A percentile compares a stretch with the other conserved stretches of the same genome.
Evolutionary conservation across 1,140 invertebrate species (phyloP).

Genomic region (Cheumatopsyche charites): DNA sequence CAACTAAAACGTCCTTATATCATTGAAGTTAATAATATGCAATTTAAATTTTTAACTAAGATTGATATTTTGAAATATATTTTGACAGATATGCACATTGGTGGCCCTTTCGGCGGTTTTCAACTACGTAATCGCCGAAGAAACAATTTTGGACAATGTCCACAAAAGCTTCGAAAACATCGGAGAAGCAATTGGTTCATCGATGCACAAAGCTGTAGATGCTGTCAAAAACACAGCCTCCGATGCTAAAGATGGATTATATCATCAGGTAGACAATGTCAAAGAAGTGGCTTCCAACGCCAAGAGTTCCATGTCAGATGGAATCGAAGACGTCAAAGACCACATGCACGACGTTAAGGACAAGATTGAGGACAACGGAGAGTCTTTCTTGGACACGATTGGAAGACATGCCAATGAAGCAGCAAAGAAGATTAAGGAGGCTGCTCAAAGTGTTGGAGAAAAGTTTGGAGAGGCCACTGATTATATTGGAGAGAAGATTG

Average conservation of each 20-base stretch:
- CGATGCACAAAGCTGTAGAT: constrained; percentile 35
- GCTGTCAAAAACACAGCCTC: background rate
- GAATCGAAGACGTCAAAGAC: constrained; percentile 34
- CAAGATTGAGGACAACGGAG: constrained; percentile 23
- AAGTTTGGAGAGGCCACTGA: constrained; percentile 41
- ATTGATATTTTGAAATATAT: background rate
- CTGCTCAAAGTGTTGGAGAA: constrained; percentile 36
- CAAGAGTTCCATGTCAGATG: constrained; percentile 31
- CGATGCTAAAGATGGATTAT: background rate
- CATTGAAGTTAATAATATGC: too few relatives aligned
- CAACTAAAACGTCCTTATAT: too few relatives aligned
- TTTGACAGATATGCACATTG: constrained; percentile 22
- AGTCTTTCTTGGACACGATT: constrained; percentile 41
- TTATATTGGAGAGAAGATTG: constrained; percentile 45
- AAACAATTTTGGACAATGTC: constrained; percentile 35
- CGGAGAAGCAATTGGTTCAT: constrained; percentile 36
- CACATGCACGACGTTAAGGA: constrained; percentile 39
- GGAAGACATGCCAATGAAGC: constrained; percentile 35
- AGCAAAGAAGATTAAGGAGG: constrained; percentile 41
- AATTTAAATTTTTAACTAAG: too few relatives aligned
- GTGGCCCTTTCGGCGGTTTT: constrained; percentile 17
- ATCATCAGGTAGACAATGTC: constrained; percentile 25
- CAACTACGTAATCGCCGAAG: constrained; percentile 38
- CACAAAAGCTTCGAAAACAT: constrained; percentile 32
- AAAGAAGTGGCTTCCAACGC: constrained; percentile 32